Conservation (phyloP, 2,113 vertebrate species). For the Oryzias curvinotus region DNA sequence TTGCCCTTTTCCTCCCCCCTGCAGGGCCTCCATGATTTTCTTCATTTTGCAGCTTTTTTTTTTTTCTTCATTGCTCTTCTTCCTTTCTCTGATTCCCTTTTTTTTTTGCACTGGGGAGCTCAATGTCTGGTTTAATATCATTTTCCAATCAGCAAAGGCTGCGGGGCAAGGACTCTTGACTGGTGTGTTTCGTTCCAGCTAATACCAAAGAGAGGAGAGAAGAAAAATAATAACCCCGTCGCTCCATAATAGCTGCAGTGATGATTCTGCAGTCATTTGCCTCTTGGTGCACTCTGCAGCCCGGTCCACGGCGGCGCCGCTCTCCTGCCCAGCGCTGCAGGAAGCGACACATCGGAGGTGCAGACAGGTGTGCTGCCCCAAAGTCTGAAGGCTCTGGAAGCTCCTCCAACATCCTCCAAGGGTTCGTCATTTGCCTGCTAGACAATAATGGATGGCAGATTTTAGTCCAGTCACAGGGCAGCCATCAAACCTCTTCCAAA, state of each 20-base stretch:
- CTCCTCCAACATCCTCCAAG: too few species aligned
- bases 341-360: conserved; percentile 13
- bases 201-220: conserved; percentile 59
- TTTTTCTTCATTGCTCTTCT: not conserved
- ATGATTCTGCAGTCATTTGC: conserved; percentile 70
- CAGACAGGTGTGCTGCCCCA: not conserved
- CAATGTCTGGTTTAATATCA: conserved; percentile 75
- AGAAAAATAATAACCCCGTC: conserved; percentile 58
- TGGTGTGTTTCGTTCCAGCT: conserved; percentile 65
- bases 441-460: too few species aligned
- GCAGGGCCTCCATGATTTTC: conserved; percentile 59
- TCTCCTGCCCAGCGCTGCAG: conserved; percentile 43
- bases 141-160: conserved; percentile 74
- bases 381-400: too few species aligned
- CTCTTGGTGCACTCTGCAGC: conserved; percentile 49
- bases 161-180: conserved; percentile 64
- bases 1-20: conserved; percentile 39
- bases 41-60: conserved; percentile 66
- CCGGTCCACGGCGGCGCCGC: conserved; percentile 51
- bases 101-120: conserved; percentile 58
- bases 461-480: too few species aligned
- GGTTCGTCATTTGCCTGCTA: too few species aligned
- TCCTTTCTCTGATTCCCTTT: conserved; percentile 7
- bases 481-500: too few species aligned
- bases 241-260: conserved; percentile 63